Evolutionary conservation across 2,888 invertebrate species (phyloP).

Genomic region (Gasteruption jaculator): DNA sequence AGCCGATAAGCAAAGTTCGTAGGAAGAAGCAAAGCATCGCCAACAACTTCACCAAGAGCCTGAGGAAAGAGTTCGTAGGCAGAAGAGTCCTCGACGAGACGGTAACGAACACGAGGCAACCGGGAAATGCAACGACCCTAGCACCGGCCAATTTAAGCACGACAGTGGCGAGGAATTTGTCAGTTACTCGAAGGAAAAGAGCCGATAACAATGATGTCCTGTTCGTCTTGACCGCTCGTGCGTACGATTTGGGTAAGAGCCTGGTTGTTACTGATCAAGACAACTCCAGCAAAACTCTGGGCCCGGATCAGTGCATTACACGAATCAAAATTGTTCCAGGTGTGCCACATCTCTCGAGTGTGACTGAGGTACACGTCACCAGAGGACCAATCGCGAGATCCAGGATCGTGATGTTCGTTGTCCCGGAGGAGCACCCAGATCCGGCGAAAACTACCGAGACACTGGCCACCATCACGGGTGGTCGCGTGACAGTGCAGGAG

Average conservation of each 20-base stretch:
- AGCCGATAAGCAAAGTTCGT: conserved; percentile 48
- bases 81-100: neutral
- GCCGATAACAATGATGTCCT: conserved; percentile 55
- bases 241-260: conserved; percentile 69
- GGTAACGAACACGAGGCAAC: neutral
- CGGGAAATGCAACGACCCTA: neutral
- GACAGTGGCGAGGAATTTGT: neutral
- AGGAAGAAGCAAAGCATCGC: conserved; percentile 36
- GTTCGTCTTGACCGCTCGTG: conserved; percentile 69
- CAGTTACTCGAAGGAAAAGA: conserved; percentile 50
- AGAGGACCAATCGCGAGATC: conserved; percentile 63
- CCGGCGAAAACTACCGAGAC: conserved; percentile 70
- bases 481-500: conserved; percentile 70
- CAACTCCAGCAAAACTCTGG: neutral
- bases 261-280: neutral
- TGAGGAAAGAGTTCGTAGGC: conserved; percentile 23
- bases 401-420: conserved; percentile 75
- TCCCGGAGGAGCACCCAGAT: conserved; percentile 74
- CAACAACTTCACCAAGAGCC: conserved; percentile 25
- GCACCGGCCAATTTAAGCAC: neutral
- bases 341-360: conserved; percentile 70
- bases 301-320: neutral
- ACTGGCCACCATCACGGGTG: conserved; percentile 73
- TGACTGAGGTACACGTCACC: conserved; percentile 66
- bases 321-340: conserved; percentile 47